Percentiles rank a stretch among this genome's conserved stretches.
These are phyloP conservation scores for Cranoglanis bouderius DNA, from an alignment of 2,113 vertebrate genomes.

Conservation along the genomic window DNA sequence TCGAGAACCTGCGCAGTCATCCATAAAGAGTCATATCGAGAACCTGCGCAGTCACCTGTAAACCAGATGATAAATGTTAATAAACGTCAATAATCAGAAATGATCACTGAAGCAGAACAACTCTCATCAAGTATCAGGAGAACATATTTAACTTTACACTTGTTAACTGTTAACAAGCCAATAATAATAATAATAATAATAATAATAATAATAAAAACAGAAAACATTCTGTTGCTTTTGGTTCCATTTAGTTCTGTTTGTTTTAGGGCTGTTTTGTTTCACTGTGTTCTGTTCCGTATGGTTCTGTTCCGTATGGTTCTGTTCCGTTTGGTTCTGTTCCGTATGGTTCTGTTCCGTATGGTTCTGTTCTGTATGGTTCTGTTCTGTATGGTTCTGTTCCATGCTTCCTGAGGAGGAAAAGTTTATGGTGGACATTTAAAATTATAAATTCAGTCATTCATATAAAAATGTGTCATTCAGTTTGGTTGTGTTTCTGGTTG, in stretches of 20 bases:
- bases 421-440: background rate
- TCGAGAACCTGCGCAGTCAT: slow-evolving; percentile 67
- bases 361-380: background rate
- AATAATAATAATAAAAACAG: too few species aligned
- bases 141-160: background rate
- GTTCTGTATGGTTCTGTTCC: background rate
- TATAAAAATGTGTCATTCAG: background rate
- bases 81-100: background rate
- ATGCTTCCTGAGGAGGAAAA: background rate
- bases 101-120: background rate
- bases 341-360: background rate
- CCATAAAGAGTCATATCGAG: slow-evolving; percentile 68
- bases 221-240: too few species aligned
- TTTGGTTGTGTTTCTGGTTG: background rate
- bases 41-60: background rate
- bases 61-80: background rate
- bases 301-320: background rate
- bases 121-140: background rate
- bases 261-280: background rate
- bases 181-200: too few species aligned
- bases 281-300: background rate
- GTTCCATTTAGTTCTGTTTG: too few species aligned
- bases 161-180: background rate
- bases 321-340: too few species aligned
- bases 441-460: background rate